phyloP scores from a whole-genome alignment of 2,113 vertebrate genomes.

The Blennius ocellaris region DNA sequence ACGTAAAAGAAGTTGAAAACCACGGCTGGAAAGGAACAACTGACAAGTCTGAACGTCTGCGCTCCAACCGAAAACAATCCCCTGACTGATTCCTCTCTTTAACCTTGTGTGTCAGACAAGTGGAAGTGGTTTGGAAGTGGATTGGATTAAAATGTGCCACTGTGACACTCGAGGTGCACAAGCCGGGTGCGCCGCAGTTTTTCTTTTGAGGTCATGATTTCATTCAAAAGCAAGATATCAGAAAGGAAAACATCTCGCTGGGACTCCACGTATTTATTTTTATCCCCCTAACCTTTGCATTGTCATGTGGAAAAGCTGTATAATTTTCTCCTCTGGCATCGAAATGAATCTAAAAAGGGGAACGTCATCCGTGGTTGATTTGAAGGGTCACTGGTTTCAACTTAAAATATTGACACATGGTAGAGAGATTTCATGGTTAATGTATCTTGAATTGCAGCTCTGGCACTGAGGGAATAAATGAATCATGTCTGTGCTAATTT shows the following conservation, averaged over 20 bases:
- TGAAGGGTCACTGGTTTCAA: slow-evolving; percentile 36
- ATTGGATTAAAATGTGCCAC: slow-evolving; percentile 18
- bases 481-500: slow-evolving; percentile 29
- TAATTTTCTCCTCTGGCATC: background rate
- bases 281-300: background rate
- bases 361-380: slow-evolving; percentile 37
- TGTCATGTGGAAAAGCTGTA: slow-evolving; percentile 5
- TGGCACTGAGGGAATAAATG: slow-evolving; percentile 27
- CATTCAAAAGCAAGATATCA: background rate
- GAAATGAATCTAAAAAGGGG: background rate
- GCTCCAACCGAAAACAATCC: slow-evolving; percentile 22
- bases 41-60: slow-evolving; percentile 41
- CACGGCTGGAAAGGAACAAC: slow-evolving; percentile 1
- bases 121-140: slow-evolving; percentile 17
- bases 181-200: background rate
- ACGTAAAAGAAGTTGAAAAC: slow-evolving; percentile 9
- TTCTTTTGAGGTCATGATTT: slow-evolving; percentile 17
- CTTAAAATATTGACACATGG: slow-evolving; percentile 39
- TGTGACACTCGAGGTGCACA: background rate
- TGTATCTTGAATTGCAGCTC: slow-evolving; percentile 39
- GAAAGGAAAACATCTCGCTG: slow-evolving; percentile 9
- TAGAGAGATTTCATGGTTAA: slow-evolving; percentile 38
- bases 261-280: background rate
- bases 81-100: slow-evolving; percentile 36
- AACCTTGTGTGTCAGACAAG: slow-evolving; percentile 27